phyloP scores from a whole-genome alignment of 2,797 vertebrate genomes.

The Syndactyla subalaris region DNA sequence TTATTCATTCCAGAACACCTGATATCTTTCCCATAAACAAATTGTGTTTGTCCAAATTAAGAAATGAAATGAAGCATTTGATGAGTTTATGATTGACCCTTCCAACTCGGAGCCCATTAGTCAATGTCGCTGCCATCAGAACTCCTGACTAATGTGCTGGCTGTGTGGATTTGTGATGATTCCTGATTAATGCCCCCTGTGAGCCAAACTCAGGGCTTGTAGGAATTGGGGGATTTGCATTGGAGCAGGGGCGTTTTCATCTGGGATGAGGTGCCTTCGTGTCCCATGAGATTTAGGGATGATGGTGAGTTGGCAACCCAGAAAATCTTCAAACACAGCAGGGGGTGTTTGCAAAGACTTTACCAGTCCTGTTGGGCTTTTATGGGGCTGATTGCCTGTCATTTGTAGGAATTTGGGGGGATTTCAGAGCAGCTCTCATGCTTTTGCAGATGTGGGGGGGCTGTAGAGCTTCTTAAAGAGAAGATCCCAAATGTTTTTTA shows the following conservation, averaged over 20 bases:
- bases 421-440: neutral
- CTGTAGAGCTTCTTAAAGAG: neutral
- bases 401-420: neutral
- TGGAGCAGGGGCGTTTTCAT: slow-evolving; percentile 85
- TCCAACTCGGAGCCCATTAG: slow-evolving; percentile 90
- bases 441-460: neutral
- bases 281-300: slow-evolving; percentile 81
- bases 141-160: slow-evolving; percentile 94
- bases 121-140: slow-evolving; percentile 91
- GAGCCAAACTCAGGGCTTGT: slow-evolving; percentile 90
- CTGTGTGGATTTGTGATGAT: slow-evolving; percentile 94
- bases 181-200: slow-evolving; percentile 94
- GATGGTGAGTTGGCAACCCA: slow-evolving; percentile 79
- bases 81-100: slow-evolving; percentile 99
- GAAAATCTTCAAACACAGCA: slow-evolving; percentile 58
- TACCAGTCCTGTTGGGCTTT: neutral
- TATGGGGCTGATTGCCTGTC: neutral
- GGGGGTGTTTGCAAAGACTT: neutral
- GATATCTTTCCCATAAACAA: slow-evolving; percentile 99
- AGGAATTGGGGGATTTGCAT: slow-evolving; percentile 95
- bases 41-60: slow-evolving; percentile 99
- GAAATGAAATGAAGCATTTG: slow-evolving; percentile 99
- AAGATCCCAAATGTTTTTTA: accelerated
- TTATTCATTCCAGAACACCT: slow-evolving; percentile 98
- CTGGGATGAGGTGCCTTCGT: slow-evolving; percentile 88